Evolutionary conservation across 2,113 vertebrate genomes (phyloP).

Genomic region (Myotis yumanensis): DNA sequence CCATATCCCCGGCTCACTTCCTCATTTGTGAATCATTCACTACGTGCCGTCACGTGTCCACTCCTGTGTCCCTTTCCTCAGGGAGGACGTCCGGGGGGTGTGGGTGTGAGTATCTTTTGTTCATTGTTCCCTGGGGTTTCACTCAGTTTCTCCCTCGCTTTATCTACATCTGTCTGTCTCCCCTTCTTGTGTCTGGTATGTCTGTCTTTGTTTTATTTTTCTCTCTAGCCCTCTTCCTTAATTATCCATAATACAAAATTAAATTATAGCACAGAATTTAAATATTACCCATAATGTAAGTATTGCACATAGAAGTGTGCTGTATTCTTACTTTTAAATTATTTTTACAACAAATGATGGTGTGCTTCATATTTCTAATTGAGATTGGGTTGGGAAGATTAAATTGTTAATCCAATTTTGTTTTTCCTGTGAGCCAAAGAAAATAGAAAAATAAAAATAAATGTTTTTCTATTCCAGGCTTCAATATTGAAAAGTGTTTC

Average conservation of each 20-base stretch:
- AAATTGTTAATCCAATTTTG: background rate
- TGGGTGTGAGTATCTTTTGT: rapidly evolving
- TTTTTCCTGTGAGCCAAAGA: background rate
- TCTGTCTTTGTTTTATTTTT: background rate
- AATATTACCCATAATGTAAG: background rate
- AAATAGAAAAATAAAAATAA: background rate
- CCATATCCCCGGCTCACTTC: background rate
- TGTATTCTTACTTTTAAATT: background rate
- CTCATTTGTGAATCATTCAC: background rate
- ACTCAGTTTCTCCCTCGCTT: background rate
- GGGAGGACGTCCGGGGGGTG: rapidly evolving
- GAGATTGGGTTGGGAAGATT: background rate
- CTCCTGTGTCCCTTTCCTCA: background rate
- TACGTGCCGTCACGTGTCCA: background rate
- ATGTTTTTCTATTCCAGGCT: background rate
- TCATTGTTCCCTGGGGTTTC: background rate
- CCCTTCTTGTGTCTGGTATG: background rate
- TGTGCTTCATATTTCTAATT: background rate
- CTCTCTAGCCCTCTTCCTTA: background rate
- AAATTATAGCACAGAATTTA: background rate
- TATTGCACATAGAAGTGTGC: background rate
- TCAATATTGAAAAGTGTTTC: conserved; percentile 43
- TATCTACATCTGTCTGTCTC: background rate
- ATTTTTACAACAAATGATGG: background rate
- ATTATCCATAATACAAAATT: background rate